Evolutionary conservation across 2,797 vertebrate genomes (phyloP).

Genomic region (Catharus ustulatus): DNA sequence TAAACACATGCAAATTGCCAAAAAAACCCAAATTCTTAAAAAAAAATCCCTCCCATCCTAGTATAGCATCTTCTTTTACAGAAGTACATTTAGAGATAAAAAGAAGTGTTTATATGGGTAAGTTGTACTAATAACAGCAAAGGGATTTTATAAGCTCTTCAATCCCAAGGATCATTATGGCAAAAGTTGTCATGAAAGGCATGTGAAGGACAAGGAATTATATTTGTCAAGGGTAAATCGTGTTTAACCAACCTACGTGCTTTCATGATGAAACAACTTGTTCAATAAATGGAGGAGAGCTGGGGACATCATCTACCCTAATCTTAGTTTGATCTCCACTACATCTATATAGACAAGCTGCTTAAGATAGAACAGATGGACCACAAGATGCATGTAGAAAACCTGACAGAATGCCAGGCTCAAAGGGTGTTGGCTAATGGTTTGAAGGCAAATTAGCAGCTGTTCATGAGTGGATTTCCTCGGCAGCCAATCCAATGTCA

Average conservation of each 20-base stretch:
- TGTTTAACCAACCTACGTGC: background rate
- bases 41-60: background rate
- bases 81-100: background rate
- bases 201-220: background rate
- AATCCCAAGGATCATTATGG: background rate
- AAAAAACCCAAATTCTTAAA: background rate
- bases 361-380: background rate
- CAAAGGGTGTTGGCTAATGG: background rate
- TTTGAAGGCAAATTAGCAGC: background rate
- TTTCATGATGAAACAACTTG: background rate
- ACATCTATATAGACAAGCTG: background rate
- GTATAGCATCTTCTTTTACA: background rate
- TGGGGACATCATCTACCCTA: background rate
- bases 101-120: background rate
- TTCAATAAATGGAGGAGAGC: background rate
- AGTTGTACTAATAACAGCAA: background rate
- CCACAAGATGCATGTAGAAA: background rate
- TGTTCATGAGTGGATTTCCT: background rate
- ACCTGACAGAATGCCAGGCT: background rate
- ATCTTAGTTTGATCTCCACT: background rate
- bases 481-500: background rate
- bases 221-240: background rate
- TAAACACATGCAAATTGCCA: background rate
- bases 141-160: background rate
- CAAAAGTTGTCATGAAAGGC: background rate